Base-by-base conservation (phyloP, 2,113 vertebrate genomes). In the Hippocampus abdominalis region DNA sequence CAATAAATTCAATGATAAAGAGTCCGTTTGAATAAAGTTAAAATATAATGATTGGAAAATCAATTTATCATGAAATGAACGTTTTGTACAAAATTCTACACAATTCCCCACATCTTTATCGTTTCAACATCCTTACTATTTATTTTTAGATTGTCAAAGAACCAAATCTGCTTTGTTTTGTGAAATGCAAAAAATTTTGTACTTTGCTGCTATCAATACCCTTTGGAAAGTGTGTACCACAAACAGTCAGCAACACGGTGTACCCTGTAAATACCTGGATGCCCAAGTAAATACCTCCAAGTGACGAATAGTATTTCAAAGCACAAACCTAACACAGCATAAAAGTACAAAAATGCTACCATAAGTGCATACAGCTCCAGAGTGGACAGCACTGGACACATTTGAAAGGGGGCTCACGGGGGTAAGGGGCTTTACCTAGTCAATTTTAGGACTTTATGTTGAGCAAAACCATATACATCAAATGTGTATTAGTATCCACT, bases 271-370 rank as follows among this genome's bases (percentile, higher is more conserved):
- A 57, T 66, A 77, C 21, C 44, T 68, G 23, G 65, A 71, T 46
- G 48, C 39, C 32, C 46, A 32, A 42, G 46, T 64, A 68, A 72
- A 69, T 40, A 72, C 48, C 69, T 68, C 4, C 36, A 63, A 60
- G 63, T 66, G 36, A 72, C 6, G 65, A 23, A 66, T 79, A 68
- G 79, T 73, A 61, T 74, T 79, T 68, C 54, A 68, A 75, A 84
- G 44, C 81, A 82, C 61, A 71, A 76, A 81, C 39, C 66, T n/a
- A 71, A 56, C 66, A 1, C 13, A 81, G 78, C 68, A 61, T 15
- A 39, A 62, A 84, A 78, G 69, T 87, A 87, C 75, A 84, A 88
- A 86, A 90, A 86, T 88, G 87, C 89, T 89, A 88, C 89, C 82
- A 44, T 79, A 81, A 72, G 70, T 79, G 82, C 83, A 82, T 76